A percentile compares a stretch with the other conserved stretches of the same genome.
phyloP scores from a whole-genome alignment of 2,888 invertebrate species.

The Pheosia gnoma region DNA sequence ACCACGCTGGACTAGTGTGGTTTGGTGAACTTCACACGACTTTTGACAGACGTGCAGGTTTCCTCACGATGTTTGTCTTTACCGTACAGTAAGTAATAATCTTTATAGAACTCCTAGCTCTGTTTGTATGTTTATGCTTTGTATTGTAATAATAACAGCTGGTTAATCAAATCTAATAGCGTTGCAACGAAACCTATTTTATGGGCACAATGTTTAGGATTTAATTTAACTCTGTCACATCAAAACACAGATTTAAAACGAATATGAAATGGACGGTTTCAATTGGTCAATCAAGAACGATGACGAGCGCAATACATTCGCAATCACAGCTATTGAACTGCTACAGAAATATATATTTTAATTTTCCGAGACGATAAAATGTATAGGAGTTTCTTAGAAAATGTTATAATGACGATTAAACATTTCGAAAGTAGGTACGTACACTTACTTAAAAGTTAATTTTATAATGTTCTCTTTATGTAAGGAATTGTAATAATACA shows the following conservation, averaged over 20 bases:
- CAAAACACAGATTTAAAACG: conserved; percentile 39
- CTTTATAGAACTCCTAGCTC: too few relatives aligned
- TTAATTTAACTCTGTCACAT: too few relatives aligned
- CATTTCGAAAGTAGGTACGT: conserved; percentile 7
- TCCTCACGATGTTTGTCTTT: too few relatives aligned
- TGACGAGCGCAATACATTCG: conserved; percentile 40
- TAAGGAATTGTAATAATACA: conserved; percentile 27
- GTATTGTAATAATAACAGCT: conserved; percentile 9
- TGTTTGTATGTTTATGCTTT: too few relatives aligned
- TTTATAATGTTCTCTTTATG: conserved; percentile 18
- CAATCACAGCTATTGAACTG: conserved; percentile 37
- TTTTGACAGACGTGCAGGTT: too few relatives aligned
- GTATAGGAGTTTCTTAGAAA: conserved; percentile 30
- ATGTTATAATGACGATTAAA: conserved; percentile 21
- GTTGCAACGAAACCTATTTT: too few relatives aligned
- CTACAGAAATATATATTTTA: conserved; percentile 3
- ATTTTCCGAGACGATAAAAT: conserved; percentile 28
- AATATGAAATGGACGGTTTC: conserved; percentile 51
- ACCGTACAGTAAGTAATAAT: too few relatives aligned
- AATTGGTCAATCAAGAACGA: conserved; percentile 61
- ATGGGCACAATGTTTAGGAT: too few relatives aligned
- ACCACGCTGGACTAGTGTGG: too few relatives aligned
- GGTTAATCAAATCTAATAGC: conserved; percentile 35
- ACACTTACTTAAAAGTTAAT: conserved; percentile 14
- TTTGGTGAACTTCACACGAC: too few relatives aligned